A percentile compares a stretch with the other conserved stretches of the same genome.
Evolutionary conservation across 2,113 vertebrate species (phyloP).

Genomic region (Varanus salvator): DNA sequence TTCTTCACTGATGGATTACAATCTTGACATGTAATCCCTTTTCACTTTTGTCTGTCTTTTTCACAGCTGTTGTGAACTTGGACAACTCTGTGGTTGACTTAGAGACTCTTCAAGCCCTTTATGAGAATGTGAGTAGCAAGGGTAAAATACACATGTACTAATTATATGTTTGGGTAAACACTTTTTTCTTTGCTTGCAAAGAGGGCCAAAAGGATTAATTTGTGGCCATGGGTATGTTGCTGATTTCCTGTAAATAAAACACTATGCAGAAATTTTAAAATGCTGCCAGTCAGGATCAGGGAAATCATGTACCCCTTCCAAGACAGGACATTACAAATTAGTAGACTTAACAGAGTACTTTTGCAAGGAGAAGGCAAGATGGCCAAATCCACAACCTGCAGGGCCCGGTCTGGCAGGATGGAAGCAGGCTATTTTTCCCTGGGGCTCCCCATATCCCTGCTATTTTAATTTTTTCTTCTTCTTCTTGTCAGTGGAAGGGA

Average conservation of each 20-base stretch:
- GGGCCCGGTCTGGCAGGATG: neutral
- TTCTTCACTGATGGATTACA: constrained; percentile 59
- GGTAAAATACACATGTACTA: constrained; percentile 51
- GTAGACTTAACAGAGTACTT: neutral
- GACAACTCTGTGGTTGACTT: constrained; percentile 96
- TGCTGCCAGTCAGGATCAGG: neutral
- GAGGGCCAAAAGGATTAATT: neutral
- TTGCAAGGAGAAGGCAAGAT: neutral
- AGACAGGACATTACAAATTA: neutral
- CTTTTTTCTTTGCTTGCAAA: neutral
- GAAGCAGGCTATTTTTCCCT: neutral
- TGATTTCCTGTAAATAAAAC: neutral
- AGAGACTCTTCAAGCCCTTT: constrained; percentile 96
- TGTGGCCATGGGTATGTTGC: neutral
- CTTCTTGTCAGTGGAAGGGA: too few species aligned
- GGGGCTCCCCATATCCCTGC: too few species aligned
- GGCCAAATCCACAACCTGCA: neutral
- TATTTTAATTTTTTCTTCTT: too few species aligned
- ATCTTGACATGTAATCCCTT: constrained; percentile 63
- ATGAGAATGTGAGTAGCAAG: constrained; percentile 94
- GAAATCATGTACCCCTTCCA: neutral
- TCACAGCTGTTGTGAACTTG: constrained; percentile 92
- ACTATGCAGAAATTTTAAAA: neutral
- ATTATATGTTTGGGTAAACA: constrained; percentile 12
- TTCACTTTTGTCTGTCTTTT: constrained; percentile 45